Conservation (phyloP, 92 coral and sea anemone species). For the Actinernus sp. region DNA sequence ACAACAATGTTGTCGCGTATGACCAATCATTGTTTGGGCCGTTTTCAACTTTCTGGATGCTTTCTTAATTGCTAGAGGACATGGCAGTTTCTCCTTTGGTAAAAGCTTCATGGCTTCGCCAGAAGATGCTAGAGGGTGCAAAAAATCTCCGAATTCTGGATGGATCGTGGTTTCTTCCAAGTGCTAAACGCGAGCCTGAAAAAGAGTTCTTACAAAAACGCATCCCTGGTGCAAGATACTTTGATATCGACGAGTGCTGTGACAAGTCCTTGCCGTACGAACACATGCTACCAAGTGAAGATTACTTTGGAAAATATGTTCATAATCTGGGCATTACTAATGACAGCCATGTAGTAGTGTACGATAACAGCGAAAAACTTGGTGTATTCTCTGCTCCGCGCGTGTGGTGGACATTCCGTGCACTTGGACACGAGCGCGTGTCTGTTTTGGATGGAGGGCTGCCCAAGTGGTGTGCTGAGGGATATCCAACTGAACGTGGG, state of each 20-base stretch:
- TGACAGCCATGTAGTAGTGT: slow-evolving; percentile 90
- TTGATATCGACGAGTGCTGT: slow-evolving; percentile 86
- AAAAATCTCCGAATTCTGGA: slow-evolving; percentile 79
- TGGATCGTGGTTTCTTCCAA: slow-evolving; percentile 94
- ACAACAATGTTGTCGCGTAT: too few species aligned
- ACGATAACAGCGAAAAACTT: slow-evolving; percentile 77
- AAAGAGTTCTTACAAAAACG: slow-evolving; percentile 73
- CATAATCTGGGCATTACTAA: slow-evolving; percentile 83
- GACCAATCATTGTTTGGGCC: too few species aligned
- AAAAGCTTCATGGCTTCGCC: slow-evolving; percentile 72
- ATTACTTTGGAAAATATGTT: slow-evolving; percentile 79
- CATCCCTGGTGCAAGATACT: slow-evolving; percentile 88
- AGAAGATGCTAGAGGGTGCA: slow-evolving; percentile 55
- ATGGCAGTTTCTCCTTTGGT: slow-evolving; percentile 68
- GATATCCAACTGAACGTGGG: slow-evolving; percentile 73
- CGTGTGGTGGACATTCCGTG: slow-evolving; percentile 96
- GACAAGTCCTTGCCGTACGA: slow-evolving; percentile 75
- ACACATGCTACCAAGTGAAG: slow-evolving; percentile 87
- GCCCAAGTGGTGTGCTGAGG: slow-evolving; percentile 80
- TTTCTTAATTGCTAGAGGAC: too few species aligned
- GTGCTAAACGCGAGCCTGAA: slow-evolving; percentile 73
- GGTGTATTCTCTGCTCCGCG: slow-evolving; percentile 94
- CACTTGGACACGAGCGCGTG: slow-evolving; percentile 89
- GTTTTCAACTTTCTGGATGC: too few species aligned
- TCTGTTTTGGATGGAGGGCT: slow-evolving; percentile 95